Conservation (phyloP, 1,140 invertebrate species). For the Lordiphosa mommai region DNA sequence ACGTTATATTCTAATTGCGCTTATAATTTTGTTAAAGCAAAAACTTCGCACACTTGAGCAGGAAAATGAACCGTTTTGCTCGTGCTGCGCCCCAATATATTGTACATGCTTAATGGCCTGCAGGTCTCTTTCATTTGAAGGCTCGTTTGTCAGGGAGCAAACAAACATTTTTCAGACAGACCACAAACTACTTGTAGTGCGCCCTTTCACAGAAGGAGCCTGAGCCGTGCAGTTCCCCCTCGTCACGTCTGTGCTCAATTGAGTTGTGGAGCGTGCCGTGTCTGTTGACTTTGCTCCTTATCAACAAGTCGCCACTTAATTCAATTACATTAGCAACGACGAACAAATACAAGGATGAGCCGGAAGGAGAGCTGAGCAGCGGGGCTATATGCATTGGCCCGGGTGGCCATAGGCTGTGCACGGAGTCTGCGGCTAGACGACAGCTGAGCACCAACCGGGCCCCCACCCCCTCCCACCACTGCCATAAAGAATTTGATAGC, state of each 20-base stretch:
- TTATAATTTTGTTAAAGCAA: no score
- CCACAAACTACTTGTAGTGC: no score
- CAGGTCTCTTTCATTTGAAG: no score
- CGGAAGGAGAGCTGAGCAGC: neutral
- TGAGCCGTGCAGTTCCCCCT: no score
- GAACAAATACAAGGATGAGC: slow-evolving; percentile 24
- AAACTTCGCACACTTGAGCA: no score
- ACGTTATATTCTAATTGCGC: no score
- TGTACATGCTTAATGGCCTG: no score
- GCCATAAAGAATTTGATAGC: slow-evolving; percentile 29
- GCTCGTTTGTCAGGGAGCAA: no score
- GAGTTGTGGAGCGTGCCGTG: slow-evolving; percentile 41
- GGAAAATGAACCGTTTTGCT: no score
- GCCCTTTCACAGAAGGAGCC: no score
- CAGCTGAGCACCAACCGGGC: slow-evolving; percentile 27
- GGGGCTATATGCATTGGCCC: slow-evolving; percentile 1
- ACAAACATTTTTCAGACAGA: no score
- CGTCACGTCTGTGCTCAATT: slow-evolving; percentile 19
- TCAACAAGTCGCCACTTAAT: slow-evolving; percentile 62
- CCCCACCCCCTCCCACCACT: slow-evolving; percentile 2
- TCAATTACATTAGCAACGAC: slow-evolving; percentile 59
- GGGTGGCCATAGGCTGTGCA: slow-evolving; percentile 7
- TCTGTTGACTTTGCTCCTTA: slow-evolving; percentile 53
- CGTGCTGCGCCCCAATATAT: no score
- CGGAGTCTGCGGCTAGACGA: slow-evolving; percentile 32